Evolutionary conservation across 35 echinoderm and acorn worm genomes (phyloP).

Genomic region (Apostichopus parvimensis): DNA sequence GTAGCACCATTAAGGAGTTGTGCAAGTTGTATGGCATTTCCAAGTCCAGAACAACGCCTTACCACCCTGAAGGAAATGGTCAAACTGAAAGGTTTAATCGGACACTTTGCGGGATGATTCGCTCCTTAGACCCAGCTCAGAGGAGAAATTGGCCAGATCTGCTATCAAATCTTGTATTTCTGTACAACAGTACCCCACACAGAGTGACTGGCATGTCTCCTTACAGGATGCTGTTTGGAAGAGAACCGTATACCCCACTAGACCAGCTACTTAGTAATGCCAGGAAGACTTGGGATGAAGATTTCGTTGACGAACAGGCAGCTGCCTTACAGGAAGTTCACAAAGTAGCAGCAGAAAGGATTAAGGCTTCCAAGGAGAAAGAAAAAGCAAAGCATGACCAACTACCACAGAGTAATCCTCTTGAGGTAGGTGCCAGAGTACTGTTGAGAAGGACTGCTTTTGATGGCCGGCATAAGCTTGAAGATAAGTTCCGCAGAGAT

Average conservation of each 20-base stretch:
- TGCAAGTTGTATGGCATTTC: constrained; percentile 56
- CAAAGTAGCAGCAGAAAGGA: not conserved
- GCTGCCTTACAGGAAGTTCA: not conserved
- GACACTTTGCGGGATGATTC: constrained; percentile 51
- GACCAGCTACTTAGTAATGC: constrained; percentile 37
- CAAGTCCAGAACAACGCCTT: constrained; percentile 12
- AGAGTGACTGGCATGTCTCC: constrained; percentile 45
- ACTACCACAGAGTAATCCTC: constrained; percentile 7
- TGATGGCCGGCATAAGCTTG: constrained; percentile 30
- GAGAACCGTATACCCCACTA: constrained; percentile 39
- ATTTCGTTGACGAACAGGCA: constrained; percentile 39
- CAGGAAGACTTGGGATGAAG: constrained; percentile 18
- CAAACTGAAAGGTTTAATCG: not conserved
- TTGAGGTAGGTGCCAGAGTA: constrained; percentile 31
- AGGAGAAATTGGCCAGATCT: constrained; percentile 57
- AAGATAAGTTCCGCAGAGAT: not conserved
- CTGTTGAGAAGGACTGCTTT: constrained; percentile 24
- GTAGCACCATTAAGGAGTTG: constrained; percentile 46
- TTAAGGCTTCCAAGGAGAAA: not conserved
- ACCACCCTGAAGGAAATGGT: too few relatives aligned
- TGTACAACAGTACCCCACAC: constrained; percentile 56
- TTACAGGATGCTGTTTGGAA: constrained; percentile 23
- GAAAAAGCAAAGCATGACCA: not conserved
- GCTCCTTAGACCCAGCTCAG: constrained; percentile 15
- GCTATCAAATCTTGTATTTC: constrained; percentile 41